A percentile compares a stretch with the other conserved stretches of the same genome.
Evolutionary conservation across 2,888 invertebrate species (phyloP).

Genomic region (Tipula lateralis): DNA sequence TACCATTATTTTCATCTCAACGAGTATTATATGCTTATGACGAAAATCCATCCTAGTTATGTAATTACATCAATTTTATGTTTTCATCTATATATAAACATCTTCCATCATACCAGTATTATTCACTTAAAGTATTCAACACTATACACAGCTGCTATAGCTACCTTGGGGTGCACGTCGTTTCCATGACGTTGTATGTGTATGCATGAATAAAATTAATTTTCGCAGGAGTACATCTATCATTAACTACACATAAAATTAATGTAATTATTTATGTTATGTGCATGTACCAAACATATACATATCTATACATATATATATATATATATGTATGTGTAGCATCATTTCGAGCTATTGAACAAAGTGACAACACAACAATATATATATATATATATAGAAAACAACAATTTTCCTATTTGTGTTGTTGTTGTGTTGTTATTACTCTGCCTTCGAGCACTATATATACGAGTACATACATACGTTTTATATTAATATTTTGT

Average conservation of each 20-base stretch:
- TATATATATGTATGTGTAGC: not conserved
- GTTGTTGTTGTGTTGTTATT: not conserved
- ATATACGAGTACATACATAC: not conserved
- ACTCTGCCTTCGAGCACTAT: not conserved
- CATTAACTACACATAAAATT: not conserved
- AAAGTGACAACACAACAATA: too few relatives aligned
- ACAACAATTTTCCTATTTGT: not conserved
- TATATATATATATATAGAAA: not conserved
- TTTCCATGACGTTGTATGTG: not conserved
- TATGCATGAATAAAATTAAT: not conserved
- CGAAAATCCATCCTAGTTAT: not conserved
- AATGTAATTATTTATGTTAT: not conserved
- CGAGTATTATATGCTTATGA: not conserved
- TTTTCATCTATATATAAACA: too few relatives aligned
- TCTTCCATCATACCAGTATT: too few relatives aligned
- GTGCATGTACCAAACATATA: not conserved
- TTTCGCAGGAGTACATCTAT: not conserved
- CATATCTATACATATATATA: too few relatives aligned
- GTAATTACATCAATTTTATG: not conserved
- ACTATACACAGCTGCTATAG: too few relatives aligned
- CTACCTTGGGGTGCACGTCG: too few relatives aligned
- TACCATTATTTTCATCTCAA: not conserved
- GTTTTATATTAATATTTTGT: not conserved
- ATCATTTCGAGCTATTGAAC: too few relatives aligned
- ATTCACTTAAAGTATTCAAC: too few relatives aligned